A percentile compares a stretch with the other conserved stretches of the same genome.
phyloP scores from a whole-genome alignment of 2,888 invertebrate genomes.

The Agonopterix arenella region DNA sequence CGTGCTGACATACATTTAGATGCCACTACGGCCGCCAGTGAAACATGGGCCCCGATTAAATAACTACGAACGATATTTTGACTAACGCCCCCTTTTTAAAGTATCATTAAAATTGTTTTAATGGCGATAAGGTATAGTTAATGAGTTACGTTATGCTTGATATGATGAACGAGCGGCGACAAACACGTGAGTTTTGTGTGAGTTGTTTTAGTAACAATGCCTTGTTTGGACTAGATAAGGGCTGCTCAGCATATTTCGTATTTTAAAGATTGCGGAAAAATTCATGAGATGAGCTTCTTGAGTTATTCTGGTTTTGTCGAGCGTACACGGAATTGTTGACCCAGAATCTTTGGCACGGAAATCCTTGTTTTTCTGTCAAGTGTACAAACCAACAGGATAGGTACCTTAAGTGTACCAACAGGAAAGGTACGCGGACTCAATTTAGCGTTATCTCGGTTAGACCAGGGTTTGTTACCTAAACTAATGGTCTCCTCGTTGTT shows the following conservation, averaged over 20 bases:
- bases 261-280: neutral
- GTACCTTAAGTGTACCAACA: neutral
- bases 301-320: no score
- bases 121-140: conserved; percentile 63
- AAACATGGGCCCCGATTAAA: conserved; percentile 62
- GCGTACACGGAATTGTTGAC: no score
- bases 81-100: conserved; percentile 57
- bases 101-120: conserved; percentile 61
- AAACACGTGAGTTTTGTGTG: conserved; percentile 24
- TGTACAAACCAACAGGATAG: no score
- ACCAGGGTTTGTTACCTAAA: neutral
- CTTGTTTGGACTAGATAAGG: conserved; percentile 8
- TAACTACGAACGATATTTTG: conserved; percentile 36
- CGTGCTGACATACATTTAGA: conserved; percentile 67
- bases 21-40: conserved; percentile 28
- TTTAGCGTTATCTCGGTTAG: no score
- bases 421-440: no score
- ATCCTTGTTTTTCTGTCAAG: no score
- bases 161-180: conserved; percentile 33
- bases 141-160: conserved; percentile 54
- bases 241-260: neutral
- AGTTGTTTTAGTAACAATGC: neutral
- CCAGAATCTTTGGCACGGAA: no score
- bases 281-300: neutral
- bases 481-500: neutral